These are phyloP conservation scores for Acronicta psi DNA, from an alignment of 2,888 invertebrate species.

Conservation along the genomic window DNA sequence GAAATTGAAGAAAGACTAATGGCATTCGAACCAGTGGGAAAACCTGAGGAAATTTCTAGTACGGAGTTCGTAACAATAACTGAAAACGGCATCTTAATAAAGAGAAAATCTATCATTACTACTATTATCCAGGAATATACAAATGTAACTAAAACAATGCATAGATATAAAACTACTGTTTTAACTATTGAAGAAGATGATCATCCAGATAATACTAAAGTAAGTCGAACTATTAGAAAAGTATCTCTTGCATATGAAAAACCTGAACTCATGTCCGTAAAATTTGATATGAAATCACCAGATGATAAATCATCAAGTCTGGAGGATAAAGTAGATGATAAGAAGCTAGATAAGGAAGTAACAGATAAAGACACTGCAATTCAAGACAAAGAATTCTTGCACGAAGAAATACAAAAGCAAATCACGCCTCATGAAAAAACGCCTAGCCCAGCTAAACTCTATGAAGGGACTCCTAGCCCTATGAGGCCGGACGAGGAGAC, in stretches of 20 bases:
- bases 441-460: not conserved
- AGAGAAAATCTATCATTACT: conserved; percentile 34
- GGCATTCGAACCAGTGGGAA: conserved; percentile 44
- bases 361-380: conserved; percentile 22
- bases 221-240: conserved; percentile 40
- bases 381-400: not conserved
- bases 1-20: conserved; percentile 54
- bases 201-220: conserved; percentile 35
- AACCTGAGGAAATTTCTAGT: conserved; percentile 36
- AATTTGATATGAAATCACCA: conserved; percentile 48
- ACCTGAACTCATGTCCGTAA: conserved; percentile 22
- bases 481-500: not conserved
- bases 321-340: conserved; percentile 53
- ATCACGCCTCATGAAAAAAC: not conserved
- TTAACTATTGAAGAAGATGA: conserved; percentile 55
- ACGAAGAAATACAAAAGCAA: conserved; percentile 1
- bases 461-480: too few species aligned
- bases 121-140: conserved; percentile 49
- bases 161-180: conserved; percentile 48
- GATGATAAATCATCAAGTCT: conserved; percentile 71
- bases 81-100: conserved; percentile 31
- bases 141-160: conserved; percentile 39
- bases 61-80: conserved; percentile 15
- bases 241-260: conserved; percentile 45
- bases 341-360: conserved; percentile 7